Percentiles rank a stretch among this genome's conserved stretches.
These are phyloP conservation scores for Cataglyphis altisquamis DNA, from an alignment of 2,888 invertebrate genomes.

Conservation along the genomic window DNA sequence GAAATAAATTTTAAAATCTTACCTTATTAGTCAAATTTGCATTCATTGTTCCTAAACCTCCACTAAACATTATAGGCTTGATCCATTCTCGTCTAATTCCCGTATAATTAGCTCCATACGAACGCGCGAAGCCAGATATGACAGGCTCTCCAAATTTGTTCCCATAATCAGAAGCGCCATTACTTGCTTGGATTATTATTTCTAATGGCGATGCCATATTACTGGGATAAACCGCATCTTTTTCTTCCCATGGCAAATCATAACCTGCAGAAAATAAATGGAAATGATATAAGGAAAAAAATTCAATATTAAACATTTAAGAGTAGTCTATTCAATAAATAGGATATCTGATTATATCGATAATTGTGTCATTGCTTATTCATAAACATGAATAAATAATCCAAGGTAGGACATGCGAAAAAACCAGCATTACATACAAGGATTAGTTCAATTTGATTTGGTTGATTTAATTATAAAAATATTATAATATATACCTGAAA, in stretches of 20 bases:
- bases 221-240: conserved; percentile 90
- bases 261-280: conserved; percentile 88
- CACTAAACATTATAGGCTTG: conserved; percentile 99
- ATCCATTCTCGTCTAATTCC: conserved; percentile 95
- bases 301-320: background rate
- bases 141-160: conserved; percentile 99
- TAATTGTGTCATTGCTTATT: background rate
- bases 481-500: conserved; percentile 90
- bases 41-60: conserved; percentile 97
- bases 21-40: conserved; percentile 93
- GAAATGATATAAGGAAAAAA: background rate
- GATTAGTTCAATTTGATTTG: background rate
- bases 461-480: background rate
- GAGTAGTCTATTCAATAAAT: background rate
- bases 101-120: conserved; percentile 93
- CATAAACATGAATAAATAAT: background rate
- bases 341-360: background rate
- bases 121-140: conserved; percentile 95
- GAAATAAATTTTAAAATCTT: background rate
- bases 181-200: conserved; percentile 97
- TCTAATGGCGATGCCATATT: conserved; percentile 97
- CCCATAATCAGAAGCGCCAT: conserved; percentile 99
- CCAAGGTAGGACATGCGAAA: background rate
- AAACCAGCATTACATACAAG: background rate
- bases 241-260: conserved; percentile 94